Evolutionary conservation across 2,113 vertebrate genomes (phyloP).

Genomic region (Cyrtonyx montezumae): DNA sequence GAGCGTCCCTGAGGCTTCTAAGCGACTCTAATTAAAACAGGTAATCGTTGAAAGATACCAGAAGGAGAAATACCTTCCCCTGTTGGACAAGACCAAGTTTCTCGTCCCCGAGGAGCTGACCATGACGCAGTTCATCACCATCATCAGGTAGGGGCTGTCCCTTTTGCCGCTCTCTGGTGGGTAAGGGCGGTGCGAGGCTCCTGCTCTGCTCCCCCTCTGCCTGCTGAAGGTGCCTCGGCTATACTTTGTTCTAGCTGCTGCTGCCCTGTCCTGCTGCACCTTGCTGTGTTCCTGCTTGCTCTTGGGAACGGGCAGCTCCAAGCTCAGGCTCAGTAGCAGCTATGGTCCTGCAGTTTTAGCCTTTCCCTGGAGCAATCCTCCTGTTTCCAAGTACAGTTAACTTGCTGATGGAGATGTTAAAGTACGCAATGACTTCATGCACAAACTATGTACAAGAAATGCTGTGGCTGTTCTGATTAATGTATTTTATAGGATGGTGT

Average conservation of each 20-base stretch:
- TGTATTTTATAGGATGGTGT: neutral
- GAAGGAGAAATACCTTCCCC: conserved; percentile 84
- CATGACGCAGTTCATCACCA: conserved; percentile 88
- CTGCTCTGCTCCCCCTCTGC: neutral
- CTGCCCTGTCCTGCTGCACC: neutral
- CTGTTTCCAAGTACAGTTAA: neutral
- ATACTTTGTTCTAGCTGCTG: neutral
- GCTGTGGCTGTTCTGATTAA: neutral
- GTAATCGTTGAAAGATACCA: conserved; percentile 90
- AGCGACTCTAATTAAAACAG: conserved; percentile 61
- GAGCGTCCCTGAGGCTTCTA: neutral
- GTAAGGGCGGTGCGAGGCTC: neutral
- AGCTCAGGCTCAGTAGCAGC: neutral
- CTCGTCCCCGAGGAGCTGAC: conserved; percentile 90
- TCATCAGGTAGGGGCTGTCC: conserved; percentile 81
- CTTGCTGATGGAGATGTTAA: neutral
- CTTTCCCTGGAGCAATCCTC: neutral
- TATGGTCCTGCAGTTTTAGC: neutral
- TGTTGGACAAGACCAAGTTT: conserved; percentile 91
- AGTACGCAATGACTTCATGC: neutral
- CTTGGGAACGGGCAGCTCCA: neutral
- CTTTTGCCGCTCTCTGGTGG: neutral
- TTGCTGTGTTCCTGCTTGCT: neutral
- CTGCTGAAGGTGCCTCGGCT: neutral
- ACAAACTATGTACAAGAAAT: neutral